Conservation (phyloP, 2,113 vertebrate genomes). For the Cyanoderma ruficeps region DNA sequence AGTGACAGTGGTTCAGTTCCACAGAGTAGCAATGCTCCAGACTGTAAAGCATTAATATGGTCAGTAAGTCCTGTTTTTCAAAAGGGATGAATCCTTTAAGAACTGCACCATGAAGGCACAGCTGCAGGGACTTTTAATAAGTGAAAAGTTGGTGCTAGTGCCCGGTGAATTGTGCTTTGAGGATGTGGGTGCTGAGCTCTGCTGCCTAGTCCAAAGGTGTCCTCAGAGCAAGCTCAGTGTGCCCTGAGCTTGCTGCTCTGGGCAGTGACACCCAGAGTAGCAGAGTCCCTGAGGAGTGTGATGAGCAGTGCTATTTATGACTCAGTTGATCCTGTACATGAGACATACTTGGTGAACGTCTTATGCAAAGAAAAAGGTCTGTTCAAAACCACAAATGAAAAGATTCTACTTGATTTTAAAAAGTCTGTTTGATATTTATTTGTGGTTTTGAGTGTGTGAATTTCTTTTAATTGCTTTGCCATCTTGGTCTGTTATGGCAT, state of each 20-base stretch:
- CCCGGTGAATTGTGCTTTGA: neutral
- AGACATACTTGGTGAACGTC: neutral
- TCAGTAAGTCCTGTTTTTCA: neutral
- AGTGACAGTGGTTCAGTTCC: neutral
- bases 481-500: neutral
- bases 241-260: neutral
- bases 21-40: neutral
- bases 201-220: neutral
- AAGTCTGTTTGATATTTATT: neutral
- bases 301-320: neutral
- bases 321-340: neutral
- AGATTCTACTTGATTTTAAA: neutral
- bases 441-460: neutral
- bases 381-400: neutral
- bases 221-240: neutral
- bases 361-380: neutral
- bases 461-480: neutral
- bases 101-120: neutral
- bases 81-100: neutral
- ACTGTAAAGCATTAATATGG: neutral
- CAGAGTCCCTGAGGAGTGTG: neutral
- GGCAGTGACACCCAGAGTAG: neutral
- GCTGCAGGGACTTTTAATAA: neutral
- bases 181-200: fast-evolving
- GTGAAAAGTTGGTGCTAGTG: neutral